Evolutionary conservation across 2,113 vertebrate species (phyloP).

Genomic region (Mustela nigripes): DNA sequence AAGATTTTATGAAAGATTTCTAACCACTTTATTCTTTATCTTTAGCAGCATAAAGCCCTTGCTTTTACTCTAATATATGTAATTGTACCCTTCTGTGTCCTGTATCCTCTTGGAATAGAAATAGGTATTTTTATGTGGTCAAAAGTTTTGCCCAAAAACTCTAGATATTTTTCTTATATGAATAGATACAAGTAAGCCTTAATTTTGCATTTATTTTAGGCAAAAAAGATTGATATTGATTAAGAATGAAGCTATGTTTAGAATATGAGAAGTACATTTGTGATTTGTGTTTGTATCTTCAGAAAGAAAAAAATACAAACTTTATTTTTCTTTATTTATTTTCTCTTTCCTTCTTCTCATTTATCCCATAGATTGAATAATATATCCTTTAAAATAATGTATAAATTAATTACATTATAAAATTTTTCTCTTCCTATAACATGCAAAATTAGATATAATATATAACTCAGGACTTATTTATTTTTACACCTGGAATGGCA

Average conservation of each 20-base stretch:
- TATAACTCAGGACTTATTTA: slow-evolving; percentile 74
- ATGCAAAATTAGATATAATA: slow-evolving; percentile 67
- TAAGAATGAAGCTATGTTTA: background rate
- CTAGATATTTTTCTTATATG: background rate
- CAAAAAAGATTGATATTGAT: background rate
- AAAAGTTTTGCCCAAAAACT: background rate
- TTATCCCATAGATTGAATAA: background rate
- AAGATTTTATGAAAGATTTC: background rate
- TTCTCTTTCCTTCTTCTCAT: background rate
- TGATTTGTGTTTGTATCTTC: background rate
- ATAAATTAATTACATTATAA: slow-evolving; percentile 28
- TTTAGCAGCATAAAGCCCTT: background rate
- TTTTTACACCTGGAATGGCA: slow-evolving; percentile 75
- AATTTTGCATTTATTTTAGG: background rate
- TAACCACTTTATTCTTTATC: background rate
- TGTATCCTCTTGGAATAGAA: background rate
- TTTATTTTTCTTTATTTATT: background rate
- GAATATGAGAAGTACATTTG: background rate
- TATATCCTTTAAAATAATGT: slow-evolving; percentile 21
- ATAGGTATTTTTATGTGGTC: background rate
- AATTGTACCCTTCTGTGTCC: fast-evolving
- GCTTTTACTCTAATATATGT: background rate
- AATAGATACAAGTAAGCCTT: background rate
- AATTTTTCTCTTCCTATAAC: background rate
- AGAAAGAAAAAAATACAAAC: background rate